Base-by-base conservation (phyloP, 2,797 vertebrate species). In the Sebastes cheni region DNA sequence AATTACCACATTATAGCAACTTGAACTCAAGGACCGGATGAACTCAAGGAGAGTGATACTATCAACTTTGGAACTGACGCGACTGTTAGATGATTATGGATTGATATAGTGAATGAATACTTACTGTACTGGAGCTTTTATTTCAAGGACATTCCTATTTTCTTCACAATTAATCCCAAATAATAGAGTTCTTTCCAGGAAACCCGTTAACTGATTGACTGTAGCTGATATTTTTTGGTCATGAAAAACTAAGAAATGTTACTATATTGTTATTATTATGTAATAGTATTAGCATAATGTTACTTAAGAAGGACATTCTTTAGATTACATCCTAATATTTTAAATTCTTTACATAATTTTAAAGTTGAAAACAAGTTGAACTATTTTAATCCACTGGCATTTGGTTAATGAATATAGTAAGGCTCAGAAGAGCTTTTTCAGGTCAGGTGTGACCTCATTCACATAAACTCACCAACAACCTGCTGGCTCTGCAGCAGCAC, bases 1-100 rank as follows among this genome's bases (percentile, higher is more conserved):
- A 1, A 73, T 80, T 34, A 58, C 2, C 5, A 1, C 29, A 34
- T 64, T 34, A 80, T 67, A 4, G 23, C 3, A 2, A 4, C 9
- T 20, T 78, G 72, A 68, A 70, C 67, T 7, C 1, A 22, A 16
- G 12, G 27, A 79, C 79, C n/a, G 2, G 1, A 50, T 46, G 36
- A 77, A 60, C 59, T 66, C 46, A 20, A 56, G 25, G 14, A 14
- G 5, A 1, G 16, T 55, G 14, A 81, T 23, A 10, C 20, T 22
- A 16, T 70, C 27, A 80, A 81, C 81, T 55, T 72, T 87, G 62
- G 50, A 81, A n/a, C 32, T 16, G 8, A 34, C 2, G 34, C 1
- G 22, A n/a, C 39, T 39, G 10, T 64, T 1, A 23, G 6, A 42
- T 50, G 12, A 52, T n/a, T 23, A 39, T 4, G 11, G 29, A 54